Percentiles rank a stretch among this genome's conserved stretches.
phyloP scores from a whole-genome alignment of 2,888 invertebrate species.

The Salticus scenicus region DNA sequence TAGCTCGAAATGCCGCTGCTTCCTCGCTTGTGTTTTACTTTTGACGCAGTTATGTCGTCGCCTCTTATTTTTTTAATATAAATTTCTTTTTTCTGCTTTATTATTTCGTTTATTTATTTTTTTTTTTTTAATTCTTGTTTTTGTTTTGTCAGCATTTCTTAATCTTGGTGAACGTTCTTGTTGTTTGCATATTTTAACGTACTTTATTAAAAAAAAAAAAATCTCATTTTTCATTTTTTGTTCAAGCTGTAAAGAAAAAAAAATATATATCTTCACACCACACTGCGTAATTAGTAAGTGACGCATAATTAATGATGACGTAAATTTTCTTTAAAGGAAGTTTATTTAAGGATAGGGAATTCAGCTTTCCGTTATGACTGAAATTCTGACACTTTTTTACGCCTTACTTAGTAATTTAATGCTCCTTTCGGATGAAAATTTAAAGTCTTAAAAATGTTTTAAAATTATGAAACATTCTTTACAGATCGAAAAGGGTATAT shows the following conservation, averaged over 20 bases:
- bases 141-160: conserved; percentile 15
- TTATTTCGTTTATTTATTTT: not conserved
- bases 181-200: conserved; percentile 1
- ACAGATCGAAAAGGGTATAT: no score
- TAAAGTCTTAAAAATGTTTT: no score
- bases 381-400: no score
- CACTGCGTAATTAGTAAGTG: not conserved
- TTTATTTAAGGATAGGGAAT: no score
- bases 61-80: conserved; percentile 4
- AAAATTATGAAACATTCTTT: no score
- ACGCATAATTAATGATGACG: not conserved
- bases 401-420: no score
- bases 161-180: not conserved
- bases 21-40: not conserved
- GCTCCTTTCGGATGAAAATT: no score
- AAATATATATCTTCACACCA: not conserved
- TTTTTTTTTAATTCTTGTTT: conserved; percentile 2
- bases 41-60: conserved; percentile 8
- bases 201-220: not conserved
- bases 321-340: no score
- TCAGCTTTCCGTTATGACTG: no score
- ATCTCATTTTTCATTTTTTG: not conserved
- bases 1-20: conserved; percentile 54
- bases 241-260: not conserved
- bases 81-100: conserved; percentile 17